Conservation (phyloP, 2,797 vertebrate genomes). For the Cyprinella venusta region DNA sequence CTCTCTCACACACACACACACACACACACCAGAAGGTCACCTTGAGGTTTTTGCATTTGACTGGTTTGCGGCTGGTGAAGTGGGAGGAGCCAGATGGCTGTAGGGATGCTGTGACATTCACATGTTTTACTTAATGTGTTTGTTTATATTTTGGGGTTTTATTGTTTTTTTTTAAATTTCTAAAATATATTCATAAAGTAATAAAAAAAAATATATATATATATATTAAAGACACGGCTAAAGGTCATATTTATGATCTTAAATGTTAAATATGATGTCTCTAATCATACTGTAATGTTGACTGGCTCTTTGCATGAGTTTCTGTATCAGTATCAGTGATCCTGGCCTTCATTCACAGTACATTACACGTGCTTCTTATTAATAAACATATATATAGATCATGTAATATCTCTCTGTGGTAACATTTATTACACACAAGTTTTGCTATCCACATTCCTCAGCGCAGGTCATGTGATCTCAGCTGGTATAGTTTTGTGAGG, state of each 20-base stretch:
- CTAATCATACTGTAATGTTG: too few relatives aligned
- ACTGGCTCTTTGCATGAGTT: too few relatives aligned
- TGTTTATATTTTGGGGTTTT: neutral
- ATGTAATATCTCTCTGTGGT: neutral
- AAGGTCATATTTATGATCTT: too few relatives aligned
- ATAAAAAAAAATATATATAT: too few relatives aligned
- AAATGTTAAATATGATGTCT: too few relatives aligned
- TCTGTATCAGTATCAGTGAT: too few relatives aligned
- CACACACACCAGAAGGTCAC: neutral
- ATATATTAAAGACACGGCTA: too few relatives aligned
- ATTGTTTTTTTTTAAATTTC: too few relatives aligned
- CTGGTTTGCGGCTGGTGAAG: neutral
- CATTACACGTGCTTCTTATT: neutral
- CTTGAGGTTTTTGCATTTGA: neutral
- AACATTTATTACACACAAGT: neutral
- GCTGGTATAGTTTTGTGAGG: neutral
- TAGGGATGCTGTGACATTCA: neutral
- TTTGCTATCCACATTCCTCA: neutral
- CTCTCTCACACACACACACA: neutral
- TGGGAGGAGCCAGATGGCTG: slow-evolving; percentile 2
- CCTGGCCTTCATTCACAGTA: too few relatives aligned
- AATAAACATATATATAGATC: neutral
- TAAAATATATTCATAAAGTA: too few relatives aligned
- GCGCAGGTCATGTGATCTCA: neutral
- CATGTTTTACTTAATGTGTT: neutral